Evolutionary conservation across 2,888 invertebrate species (phyloP).

Genomic region (Drosophila basisetae): DNA sequence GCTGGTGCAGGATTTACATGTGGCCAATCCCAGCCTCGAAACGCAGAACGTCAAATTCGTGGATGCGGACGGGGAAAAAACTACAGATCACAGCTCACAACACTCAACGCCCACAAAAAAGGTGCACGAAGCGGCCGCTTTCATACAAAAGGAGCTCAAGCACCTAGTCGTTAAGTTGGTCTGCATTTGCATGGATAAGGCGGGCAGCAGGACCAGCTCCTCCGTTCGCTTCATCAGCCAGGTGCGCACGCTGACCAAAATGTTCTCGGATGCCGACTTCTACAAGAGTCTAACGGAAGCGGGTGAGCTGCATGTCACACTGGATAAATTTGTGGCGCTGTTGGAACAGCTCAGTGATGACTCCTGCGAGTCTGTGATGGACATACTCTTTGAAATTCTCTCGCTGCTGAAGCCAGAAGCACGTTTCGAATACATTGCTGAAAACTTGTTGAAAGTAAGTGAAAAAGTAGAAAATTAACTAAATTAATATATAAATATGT

Average conservation of each 20-base stretch:
- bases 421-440: slow-evolving; percentile 87
- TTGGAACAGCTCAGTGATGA: slow-evolving; percentile 84
- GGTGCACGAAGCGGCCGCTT: slow-evolving; percentile 58
- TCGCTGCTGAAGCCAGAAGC: slow-evolving; percentile 86
- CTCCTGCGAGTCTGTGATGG: slow-evolving; percentile 87
- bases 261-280: slow-evolving; percentile 87
- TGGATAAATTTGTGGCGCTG: slow-evolving; percentile 71
- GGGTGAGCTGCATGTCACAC: slow-evolving; percentile 72
- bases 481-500: not conserved
- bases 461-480: not conserved
- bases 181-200: slow-evolving; percentile 87
- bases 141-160: slow-evolving; percentile 79
- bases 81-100: slow-evolving; percentile 26
- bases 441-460: slow-evolving; percentile 87
- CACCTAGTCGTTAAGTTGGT: slow-evolving; percentile 77
- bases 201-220: slow-evolving; percentile 83
- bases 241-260: slow-evolving; percentile 86
- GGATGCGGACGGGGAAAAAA: slow-evolving; percentile 70
- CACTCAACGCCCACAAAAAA: slow-evolving; percentile 44
- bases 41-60: slow-evolving; percentile 87
- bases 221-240: slow-evolving; percentile 85
- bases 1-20: slow-evolving; percentile 83
- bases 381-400: slow-evolving; percentile 88
- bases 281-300: slow-evolving; percentile 85
- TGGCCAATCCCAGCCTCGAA: slow-evolving; percentile 83